Evolutionary conservation across 1,140 invertebrate genomes (phyloP).

Genomic region (Halotydeus destructor): DNA sequence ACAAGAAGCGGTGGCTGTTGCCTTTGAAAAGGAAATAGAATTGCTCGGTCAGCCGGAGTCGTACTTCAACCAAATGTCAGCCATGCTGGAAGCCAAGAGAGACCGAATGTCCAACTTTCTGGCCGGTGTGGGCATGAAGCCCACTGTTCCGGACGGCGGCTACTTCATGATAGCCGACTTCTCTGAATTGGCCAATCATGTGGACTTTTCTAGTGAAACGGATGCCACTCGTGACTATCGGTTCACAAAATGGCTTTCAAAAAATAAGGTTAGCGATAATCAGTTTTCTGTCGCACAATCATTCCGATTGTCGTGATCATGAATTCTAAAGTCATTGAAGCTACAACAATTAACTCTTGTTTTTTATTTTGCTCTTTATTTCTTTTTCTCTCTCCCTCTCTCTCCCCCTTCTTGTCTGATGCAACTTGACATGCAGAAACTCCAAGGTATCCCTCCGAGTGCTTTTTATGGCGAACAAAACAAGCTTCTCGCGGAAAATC

Average conservation of each 20-base stretch:
- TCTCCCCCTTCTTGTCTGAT: constrained; percentile 5
- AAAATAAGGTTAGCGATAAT: constrained; percentile 39
- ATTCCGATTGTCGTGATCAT: constrained; percentile 2
- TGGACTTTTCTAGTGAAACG: constrained; percentile 12
- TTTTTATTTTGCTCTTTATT: background rate
- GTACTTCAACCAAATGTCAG: constrained; percentile 57
- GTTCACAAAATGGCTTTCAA: constrained; percentile 87
- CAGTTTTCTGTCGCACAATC: background rate
- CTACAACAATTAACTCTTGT: background rate
- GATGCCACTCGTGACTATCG: constrained; percentile 49
- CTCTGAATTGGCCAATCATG: constrained; percentile 34
- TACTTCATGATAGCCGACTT: constrained; percentile 94
- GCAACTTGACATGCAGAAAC: constrained; percentile 31
- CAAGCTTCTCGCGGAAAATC: constrained; percentile 65
- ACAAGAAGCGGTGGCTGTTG: constrained; percentile 71
- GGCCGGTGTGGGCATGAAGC: constrained; percentile 56
- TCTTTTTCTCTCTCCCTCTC: background rate
- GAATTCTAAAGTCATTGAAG: no score
- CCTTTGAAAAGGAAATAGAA: constrained; percentile 63
- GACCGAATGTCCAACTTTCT: constrained; percentile 46
- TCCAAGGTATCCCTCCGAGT: constrained; percentile 78
- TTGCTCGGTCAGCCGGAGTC: constrained; percentile 49
- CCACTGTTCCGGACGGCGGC: constrained; percentile 80
- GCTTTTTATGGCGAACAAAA: constrained; percentile 71
- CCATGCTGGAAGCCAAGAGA: constrained; percentile 57